Evolutionary conservation across 2,888 invertebrate genomes (phyloP), one percentile per base, ranked within the genome.

Genomic region (Pammene fasciana): DNA sequence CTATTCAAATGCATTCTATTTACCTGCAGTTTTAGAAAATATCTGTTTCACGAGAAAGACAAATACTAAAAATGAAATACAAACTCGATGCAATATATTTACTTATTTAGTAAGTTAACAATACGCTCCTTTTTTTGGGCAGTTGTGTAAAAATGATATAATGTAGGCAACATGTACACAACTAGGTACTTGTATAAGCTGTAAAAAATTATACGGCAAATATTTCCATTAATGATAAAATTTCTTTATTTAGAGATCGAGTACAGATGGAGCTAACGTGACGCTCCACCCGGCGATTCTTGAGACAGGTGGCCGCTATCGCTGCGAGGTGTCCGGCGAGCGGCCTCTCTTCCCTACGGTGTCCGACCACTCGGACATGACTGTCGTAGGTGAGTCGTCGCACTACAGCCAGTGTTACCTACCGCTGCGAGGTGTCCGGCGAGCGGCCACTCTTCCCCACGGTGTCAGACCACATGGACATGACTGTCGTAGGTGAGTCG

Each of bases 241-340:
- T 34, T 34, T 34, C 16, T 34, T 41, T 62, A 18, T 84, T 67
- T 88, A 95, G 95, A 84, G 94, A 77, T 94, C 94, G 72, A 95
- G 94, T 81, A 94, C 94, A 5, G 94, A 94, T 72, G 95, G 94
- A 68, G 94, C 93, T 65, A 94, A 94, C 74, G 94, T 96, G 73
- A 94, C 95, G 64, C 89, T 96, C 79, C 93, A 93, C 72, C 94
- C 95, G 14, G 95, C 96, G 71, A 94, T 94, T 75, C 87, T 96
- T 78, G 94, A 94, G 85, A 95, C 96, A 68, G 94, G 95, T 60
- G 96, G 96, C 55, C 92, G 95, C 72, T 96, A 96, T 88, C 94
- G 96, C 74, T 96, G 96, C 83, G 96, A 96, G 86, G 96, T 96
- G 73, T 96, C 96, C 48, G 96, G 95, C 43, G 96, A 96, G 84